Percentiles rank a stretch among this genome's conserved stretches.
phyloP scores from a whole-genome alignment of 1,140 invertebrate species.

The Cataglyphis hispanica region DNA sequence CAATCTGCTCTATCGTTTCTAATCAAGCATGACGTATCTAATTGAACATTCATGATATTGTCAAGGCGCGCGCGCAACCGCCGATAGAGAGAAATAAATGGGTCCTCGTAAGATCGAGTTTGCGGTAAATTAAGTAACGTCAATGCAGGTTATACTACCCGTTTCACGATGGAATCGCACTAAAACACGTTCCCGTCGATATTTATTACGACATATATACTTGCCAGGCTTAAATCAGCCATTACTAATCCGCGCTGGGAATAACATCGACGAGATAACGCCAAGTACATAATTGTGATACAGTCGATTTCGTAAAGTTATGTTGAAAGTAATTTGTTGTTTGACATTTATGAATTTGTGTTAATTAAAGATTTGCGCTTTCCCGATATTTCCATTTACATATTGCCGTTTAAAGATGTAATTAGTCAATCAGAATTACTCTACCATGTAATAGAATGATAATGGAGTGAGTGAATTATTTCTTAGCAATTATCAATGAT shows the following conservation, averaged over 20 bases:
- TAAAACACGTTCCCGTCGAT: slow-evolving; percentile 45
- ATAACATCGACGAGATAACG: slow-evolving; percentile 28
- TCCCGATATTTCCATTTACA: slow-evolving; percentile 22
- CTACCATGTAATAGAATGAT: slow-evolving; percentile 25
- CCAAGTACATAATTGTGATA: not conserved
- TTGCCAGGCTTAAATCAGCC: slow-evolving; percentile 48
- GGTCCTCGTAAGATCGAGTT: slow-evolving; percentile 60
- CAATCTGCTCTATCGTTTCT: slow-evolving; percentile 67
- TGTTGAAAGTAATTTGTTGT: slow-evolving; percentile 27
- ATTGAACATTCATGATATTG: slow-evolving; percentile 71
- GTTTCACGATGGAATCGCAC: slow-evolving; percentile 53
- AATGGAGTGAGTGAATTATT: slow-evolving; percentile 5
- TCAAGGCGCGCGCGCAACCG: slow-evolving; percentile 14
- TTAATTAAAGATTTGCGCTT: slow-evolving; percentile 44
- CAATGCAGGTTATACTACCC: slow-evolving; percentile 19
- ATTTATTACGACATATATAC: slow-evolving; percentile 47
- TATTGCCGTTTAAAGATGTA: slow-evolving; percentile 12
- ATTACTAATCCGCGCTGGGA: slow-evolving; percentile 43
- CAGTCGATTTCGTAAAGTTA: slow-evolving; percentile 18
- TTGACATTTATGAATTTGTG: slow-evolving; percentile 49
- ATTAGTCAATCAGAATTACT: slow-evolving; percentile 42
- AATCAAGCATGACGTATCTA: slow-evolving; percentile 74
- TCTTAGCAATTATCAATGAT: not conserved
- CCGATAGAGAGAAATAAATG: slow-evolving; percentile 63
- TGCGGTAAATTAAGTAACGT: slow-evolving; percentile 60